Percentiles rank a stretch among this genome's conserved stretches.
phyloP scores from a whole-genome alignment of 2,797 vertebrate genomes.

The Hylomyscus alleni region DNA sequence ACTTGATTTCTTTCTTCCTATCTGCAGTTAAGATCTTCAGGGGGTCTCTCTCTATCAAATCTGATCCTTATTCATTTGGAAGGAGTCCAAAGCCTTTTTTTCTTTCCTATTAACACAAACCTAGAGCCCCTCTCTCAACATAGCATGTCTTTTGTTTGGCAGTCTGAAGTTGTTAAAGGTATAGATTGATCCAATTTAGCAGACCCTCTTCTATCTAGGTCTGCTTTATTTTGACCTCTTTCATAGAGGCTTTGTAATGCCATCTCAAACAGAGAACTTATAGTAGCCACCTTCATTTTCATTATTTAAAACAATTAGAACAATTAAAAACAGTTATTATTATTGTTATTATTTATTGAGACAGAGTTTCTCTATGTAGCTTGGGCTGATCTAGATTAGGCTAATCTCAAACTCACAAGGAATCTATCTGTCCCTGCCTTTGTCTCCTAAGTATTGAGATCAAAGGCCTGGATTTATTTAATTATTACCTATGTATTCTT shows the following conservation, averaged over 20 bases:
- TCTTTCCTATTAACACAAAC: not conserved
- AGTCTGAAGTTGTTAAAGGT: not conserved
- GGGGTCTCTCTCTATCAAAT: not conserved
- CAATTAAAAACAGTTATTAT: not conserved
- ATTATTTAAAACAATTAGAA: not conserved
- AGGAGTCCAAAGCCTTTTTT: not conserved
- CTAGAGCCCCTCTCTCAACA: not conserved
- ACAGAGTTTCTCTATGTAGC: not conserved
- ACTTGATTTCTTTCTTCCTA: not conserved
- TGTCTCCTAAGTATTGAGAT: not conserved
- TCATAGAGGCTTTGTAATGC: not conserved
- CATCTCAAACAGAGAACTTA: not conserved
- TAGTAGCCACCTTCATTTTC: not conserved
- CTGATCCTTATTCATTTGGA: not conserved
- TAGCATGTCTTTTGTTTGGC: not conserved
- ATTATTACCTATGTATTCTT: not conserved
- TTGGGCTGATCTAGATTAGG: not conserved
- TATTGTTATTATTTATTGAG: too few relatives aligned
- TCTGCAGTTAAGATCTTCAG: not conserved
- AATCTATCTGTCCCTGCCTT: not conserved
- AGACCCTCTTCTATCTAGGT: not conserved
- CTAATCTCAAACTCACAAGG: not conserved
- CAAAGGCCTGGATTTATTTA: not conserved
- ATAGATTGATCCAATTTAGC: not conserved
- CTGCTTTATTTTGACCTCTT: not conserved